phyloP scores from a whole-genome alignment of 2,888 invertebrate species.

The Mesorhabditis belari region DNA sequence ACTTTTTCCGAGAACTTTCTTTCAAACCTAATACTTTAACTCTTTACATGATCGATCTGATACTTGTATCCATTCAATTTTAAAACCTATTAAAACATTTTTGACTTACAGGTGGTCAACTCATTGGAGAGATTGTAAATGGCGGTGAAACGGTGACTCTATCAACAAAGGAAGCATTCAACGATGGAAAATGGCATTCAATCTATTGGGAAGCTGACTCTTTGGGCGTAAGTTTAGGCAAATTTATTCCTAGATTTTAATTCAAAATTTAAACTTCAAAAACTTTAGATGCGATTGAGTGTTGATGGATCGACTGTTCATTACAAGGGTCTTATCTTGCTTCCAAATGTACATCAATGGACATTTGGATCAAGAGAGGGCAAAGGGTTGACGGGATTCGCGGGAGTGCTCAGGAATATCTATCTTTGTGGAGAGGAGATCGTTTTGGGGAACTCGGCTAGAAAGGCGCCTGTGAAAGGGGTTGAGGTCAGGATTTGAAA shows the following conservation, averaged over 20 bases:
- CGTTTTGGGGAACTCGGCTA: conserved; percentile 26
- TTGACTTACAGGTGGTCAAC: conserved; percentile 23
- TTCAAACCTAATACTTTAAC: no score
- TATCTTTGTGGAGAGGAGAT: conserved; percentile 45
- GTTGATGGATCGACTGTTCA: conserved; percentile 18
- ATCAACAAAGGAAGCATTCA: conserved; percentile 26
- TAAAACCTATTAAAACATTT: no score
- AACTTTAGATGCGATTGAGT: conserved; percentile 15
- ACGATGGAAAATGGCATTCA: conserved; percentile 47
- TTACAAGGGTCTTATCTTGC: conserved; percentile 11
- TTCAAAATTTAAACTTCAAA: no score
- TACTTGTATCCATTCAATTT: no score
- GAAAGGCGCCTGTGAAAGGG: conserved; percentile 28
- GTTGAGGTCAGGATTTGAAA: background rate
- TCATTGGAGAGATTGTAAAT: conserved; percentile 48
- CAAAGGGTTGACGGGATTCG: conserved; percentile 41
- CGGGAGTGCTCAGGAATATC: conserved; percentile 44
- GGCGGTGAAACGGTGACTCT: conserved; percentile 45
- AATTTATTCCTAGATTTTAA: background rate
- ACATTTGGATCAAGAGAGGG: conserved; percentile 37
- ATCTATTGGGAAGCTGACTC: conserved; percentile 28
- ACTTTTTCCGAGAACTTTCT: no score
- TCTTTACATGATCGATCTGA: no score
- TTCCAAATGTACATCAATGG: conserved; percentile 26
- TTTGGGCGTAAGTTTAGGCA: conserved; percentile 2